A percentile compares a stretch with the other conserved stretches of the same genome.
Conservation (phyloP, 2,888 invertebrate species). For the Hylaea fasciaria region DNA sequence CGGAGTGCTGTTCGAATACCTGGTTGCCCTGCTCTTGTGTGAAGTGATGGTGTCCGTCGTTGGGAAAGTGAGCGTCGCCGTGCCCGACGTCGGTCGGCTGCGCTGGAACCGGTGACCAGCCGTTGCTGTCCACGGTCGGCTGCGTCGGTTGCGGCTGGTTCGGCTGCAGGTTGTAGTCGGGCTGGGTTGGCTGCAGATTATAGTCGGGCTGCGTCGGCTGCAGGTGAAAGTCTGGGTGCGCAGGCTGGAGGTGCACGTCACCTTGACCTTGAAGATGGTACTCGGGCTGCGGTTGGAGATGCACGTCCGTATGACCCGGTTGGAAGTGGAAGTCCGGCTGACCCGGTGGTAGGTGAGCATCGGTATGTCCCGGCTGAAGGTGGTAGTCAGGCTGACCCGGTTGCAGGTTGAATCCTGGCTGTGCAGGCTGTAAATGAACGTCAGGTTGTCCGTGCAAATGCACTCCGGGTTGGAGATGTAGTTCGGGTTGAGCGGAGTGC, state of each 20-base stretch:
- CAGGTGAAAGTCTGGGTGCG: conserved; percentile 37
- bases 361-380: conserved; percentile 34
- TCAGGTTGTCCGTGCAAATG: conserved; percentile 37
- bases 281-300: conserved; percentile 30
- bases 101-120: conserved; percentile 75
- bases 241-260: conserved; percentile 31
- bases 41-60: conserved; percentile 62
- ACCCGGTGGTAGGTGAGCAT: conserved; percentile 28
- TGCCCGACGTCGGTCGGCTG: conserved; percentile 58
- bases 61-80: conserved; percentile 52
- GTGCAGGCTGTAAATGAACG: conserved; percentile 31
- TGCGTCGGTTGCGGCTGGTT: conserved; percentile 49
- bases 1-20: conserved; percentile 71
- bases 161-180: conserved; percentile 46
- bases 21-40: conserved; percentile 74
- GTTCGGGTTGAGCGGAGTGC: conserved; percentile 44
- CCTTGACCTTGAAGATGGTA: conserved; percentile 31
- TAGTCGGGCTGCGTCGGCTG: conserved; percentile 45
- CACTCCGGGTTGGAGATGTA: conserved; percentile 39
- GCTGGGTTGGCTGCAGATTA: conserved; percentile 40
- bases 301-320: conserved; percentile 28
- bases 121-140: conserved; percentile 67
- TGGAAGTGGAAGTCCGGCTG: conserved; percentile 37
- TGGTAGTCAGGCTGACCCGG: conserved; percentile 35
- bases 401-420: conserved; percentile 34